Conservation (phyloP, 1,140 invertebrate genomes). For the Platyscapa corneri region DNA sequence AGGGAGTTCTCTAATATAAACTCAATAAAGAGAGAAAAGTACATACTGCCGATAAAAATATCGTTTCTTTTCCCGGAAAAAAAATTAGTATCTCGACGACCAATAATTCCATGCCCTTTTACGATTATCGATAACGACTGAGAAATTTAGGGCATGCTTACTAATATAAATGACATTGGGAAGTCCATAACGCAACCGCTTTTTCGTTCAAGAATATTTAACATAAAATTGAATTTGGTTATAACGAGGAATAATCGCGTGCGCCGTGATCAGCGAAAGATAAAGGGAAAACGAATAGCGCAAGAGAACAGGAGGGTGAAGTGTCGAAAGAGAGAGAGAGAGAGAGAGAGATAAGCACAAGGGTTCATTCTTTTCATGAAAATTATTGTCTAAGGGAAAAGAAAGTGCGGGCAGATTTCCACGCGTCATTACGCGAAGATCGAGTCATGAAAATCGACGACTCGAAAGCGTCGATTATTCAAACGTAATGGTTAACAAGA, state of each 20-base stretch:
- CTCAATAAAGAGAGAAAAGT: constrained; percentile 6
- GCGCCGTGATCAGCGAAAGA: constrained; percentile 53
- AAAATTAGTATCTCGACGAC: constrained; percentile 11
- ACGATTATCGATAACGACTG: background rate
- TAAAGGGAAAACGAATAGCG: constrained; percentile 53
- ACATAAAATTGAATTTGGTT: constrained; percentile 71
- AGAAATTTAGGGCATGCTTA: constrained; percentile 11
- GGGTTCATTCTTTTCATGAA: constrained; percentile 49
- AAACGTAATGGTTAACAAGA: constrained; percentile 73
- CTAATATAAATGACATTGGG: constrained; percentile 64
- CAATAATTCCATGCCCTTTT: constrained; percentile 19
- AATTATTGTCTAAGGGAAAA: constrained; percentile 57
- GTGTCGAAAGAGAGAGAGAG: constrained; percentile 28
- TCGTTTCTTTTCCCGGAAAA: background rate
- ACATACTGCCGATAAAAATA: background rate
- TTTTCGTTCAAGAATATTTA: constrained; percentile 68
- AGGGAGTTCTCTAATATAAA: constrained; percentile 10
- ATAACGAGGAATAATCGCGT: constrained; percentile 68
- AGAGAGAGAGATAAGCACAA: background rate
- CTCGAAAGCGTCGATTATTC: constrained; percentile 69
- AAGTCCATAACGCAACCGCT: constrained; percentile 28
- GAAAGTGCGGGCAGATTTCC: constrained; percentile 59
- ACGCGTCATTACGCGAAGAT: constrained; percentile 72
- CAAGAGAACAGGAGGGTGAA: constrained; percentile 53
- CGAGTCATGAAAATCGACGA: constrained; percentile 71